These are phyloP conservation scores for Pammene aurita DNA, from an alignment of 2,888 invertebrate genomes.

Conservation along the genomic window DNA sequence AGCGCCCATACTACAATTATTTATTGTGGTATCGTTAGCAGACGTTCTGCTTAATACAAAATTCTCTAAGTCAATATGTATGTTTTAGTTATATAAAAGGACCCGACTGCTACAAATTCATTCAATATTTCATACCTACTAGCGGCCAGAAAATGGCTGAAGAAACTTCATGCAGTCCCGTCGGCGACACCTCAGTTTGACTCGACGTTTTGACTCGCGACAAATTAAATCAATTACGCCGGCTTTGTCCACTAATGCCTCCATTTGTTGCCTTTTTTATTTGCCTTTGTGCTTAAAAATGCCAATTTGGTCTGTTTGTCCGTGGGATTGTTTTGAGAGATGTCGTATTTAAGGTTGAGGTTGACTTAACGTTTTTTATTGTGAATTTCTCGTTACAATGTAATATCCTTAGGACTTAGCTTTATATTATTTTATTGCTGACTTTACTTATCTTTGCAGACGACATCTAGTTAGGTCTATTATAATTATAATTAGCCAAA, in stretches of 20 bases:
- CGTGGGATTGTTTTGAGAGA: constrained; percentile 42
- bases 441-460: too few species aligned
- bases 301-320: constrained; percentile 45
- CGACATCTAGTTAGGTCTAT: too few species aligned
- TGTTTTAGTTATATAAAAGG: too few species aligned
- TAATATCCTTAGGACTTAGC: neutral
- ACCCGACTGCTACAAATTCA: too few species aligned
- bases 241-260: constrained; percentile 67
- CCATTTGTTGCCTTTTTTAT: constrained; percentile 73
- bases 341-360: constrained; percentile 25
- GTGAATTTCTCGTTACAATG: neutral
- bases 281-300: constrained; percentile 47
- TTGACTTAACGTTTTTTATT: neutral
- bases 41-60: too few species aligned
- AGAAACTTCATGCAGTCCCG: constrained; percentile 39
- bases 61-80: too few species aligned
- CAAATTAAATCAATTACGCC: constrained; percentile 81
- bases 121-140: too few species aligned
- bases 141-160: too few species aligned
- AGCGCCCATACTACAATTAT: too few species aligned
- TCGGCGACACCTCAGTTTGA: constrained; percentile 48
- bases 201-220: constrained; percentile 67
- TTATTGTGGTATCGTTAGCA: too few species aligned
- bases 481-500: too few species aligned
- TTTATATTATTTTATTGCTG: too few species aligned